These are phyloP conservation scores for Stigmatopora nigra DNA, from an alignment of 2,113 vertebrate genomes.

Conservation along the genomic window DNA sequence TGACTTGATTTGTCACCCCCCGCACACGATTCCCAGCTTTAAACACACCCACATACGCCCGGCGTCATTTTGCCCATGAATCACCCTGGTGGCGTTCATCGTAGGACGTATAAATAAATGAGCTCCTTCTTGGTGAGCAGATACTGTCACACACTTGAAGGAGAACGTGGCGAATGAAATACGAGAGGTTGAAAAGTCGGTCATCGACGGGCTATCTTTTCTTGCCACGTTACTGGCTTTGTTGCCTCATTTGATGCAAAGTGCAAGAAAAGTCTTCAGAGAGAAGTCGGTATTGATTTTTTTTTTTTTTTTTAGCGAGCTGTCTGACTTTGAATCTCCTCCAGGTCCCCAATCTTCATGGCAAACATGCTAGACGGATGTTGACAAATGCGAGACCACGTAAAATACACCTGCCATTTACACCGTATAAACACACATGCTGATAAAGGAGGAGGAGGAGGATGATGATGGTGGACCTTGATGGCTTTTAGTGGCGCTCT, in stretches of 20 bases:
- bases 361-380: neutral
- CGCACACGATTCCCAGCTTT: neutral
- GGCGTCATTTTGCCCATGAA: neutral
- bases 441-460: neutral
- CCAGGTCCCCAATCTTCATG: neutral
- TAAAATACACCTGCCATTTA: slow-evolving; percentile 1
- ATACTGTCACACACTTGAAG: neutral
- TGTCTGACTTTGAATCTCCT: slow-evolving; percentile 4
- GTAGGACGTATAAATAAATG: neutral
- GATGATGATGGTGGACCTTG: neutral
- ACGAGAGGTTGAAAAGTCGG: neutral
- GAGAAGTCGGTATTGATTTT: neutral
- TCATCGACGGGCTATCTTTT: neutral
- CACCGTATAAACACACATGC: neutral
- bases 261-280: neutral
- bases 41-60: neutral
- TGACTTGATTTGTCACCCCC: neutral
- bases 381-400: neutral
- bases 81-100: neutral
- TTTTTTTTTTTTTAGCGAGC: neutral
- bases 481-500: too few species aligned
- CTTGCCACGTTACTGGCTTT: neutral
- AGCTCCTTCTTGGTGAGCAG: neutral
- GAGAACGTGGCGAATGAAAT: neutral
- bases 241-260: slow-evolving; percentile 3